Conservation (phyloP, 2,113 vertebrate species). For the Smithornis capensis region DNA sequence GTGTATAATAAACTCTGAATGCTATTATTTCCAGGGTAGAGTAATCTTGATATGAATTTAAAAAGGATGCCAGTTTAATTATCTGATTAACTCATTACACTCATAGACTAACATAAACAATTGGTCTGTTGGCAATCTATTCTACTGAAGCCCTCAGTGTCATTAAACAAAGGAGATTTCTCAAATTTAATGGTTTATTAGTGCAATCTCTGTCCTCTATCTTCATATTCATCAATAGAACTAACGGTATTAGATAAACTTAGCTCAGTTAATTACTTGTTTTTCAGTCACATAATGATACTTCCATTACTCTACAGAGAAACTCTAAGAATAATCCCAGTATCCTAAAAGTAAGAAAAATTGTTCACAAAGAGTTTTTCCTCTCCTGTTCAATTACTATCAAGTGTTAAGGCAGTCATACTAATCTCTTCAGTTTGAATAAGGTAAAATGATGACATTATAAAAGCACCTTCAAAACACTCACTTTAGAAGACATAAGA, state of each 20-base stretch:
- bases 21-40: slow-evolving; percentile 7
- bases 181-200: slow-evolving; percentile 23
- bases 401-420: background rate
- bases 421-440: background rate
- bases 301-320: background rate
- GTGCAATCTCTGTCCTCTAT: background rate
- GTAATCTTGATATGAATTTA: background rate
- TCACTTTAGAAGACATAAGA: background rate
- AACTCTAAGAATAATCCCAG: background rate
- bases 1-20: slow-evolving; percentile 10
- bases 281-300: background rate
- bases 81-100: background rate
- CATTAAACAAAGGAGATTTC: slow-evolving; percentile 41
- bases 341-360: background rate
- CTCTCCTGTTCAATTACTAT: background rate
- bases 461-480: background rate
- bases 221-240: slow-evolving; percentile 26
- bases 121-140: background rate
- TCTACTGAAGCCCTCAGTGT: background rate
- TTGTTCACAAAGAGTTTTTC: background rate
- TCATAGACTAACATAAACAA: background rate
- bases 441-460: background rate
- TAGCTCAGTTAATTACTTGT: slow-evolving; percentile 37
- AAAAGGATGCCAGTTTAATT: background rate
- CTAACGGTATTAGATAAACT: background rate